phyloP scores from a whole-genome alignment of 2,888 invertebrate species.

The Hydropsyche betteni region DNA sequence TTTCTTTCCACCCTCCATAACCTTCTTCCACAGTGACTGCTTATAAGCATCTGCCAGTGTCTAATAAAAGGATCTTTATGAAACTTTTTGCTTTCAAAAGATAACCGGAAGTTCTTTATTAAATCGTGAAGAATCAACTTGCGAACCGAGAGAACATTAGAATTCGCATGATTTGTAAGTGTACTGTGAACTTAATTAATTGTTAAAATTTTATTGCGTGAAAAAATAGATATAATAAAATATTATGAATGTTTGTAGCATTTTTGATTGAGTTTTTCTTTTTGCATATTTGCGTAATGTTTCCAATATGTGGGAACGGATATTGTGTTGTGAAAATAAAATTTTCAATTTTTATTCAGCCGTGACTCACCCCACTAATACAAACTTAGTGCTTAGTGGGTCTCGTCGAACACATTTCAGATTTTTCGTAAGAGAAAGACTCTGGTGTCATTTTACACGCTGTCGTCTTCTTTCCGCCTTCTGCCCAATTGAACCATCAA shows the following conservation, averaged over 20 bases:
- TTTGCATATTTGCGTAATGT: too few species aligned
- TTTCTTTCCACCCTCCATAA: background rate
- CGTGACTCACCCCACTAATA: slow-evolving; percentile 11
- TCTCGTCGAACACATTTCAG: slow-evolving; percentile 25
- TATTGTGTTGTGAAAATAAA: background rate
- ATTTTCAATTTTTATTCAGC: background rate
- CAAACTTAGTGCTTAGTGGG: background rate
- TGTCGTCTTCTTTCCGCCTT: slow-evolving; percentile 18
- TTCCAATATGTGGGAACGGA: background rate
- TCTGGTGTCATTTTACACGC: slow-evolving; percentile 28
- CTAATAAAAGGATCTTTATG: slow-evolving; percentile 18
- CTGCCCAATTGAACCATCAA: slow-evolving; percentile 39
- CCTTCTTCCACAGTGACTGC: slow-evolving; percentile 14
- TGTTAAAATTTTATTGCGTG: too few species aligned
- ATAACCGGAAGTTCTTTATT: slow-evolving; percentile 32
- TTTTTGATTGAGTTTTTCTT: too few species aligned
- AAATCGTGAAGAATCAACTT: slow-evolving; percentile 24
- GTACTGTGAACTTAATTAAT: too few species aligned
- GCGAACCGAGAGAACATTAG: background rate
- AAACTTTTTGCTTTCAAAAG: slow-evolving; percentile 24
- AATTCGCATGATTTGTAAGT: too few species aligned
- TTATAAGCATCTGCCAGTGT: slow-evolving; percentile 33
- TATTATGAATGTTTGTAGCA: too few species aligned
- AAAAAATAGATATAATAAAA: too few species aligned
- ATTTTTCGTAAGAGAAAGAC: background rate